Percentiles rank a stretch among this genome's conserved stretches.
phyloP scores from a whole-genome alignment of 2,113 vertebrate genomes.

The Callospermophilus lateralis region DNA sequence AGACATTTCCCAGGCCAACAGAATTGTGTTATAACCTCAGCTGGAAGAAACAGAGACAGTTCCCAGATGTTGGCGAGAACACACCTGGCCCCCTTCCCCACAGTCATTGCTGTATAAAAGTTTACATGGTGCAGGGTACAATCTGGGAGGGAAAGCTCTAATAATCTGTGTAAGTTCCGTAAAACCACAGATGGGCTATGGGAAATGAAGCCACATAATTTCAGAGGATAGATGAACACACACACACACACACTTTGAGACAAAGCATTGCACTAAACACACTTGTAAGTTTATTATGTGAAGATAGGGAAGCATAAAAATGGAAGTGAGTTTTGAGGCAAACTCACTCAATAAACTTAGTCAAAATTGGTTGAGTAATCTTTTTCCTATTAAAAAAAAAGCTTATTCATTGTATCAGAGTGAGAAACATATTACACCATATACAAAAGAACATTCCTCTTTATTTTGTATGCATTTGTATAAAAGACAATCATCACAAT shows the following conservation, averaged over 20 bases:
- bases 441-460: neutral
- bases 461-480: neutral
- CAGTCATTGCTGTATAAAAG: neutral
- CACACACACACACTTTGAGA: neutral
- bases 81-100: neutral
- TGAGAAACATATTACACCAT: conserved; percentile 24
- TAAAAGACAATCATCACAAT: conserved; percentile 6
- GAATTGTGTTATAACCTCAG: neutral
- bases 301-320: neutral
- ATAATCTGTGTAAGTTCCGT: neutral
- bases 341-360: neutral
- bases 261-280: neutral
- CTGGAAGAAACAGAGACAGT: neutral
- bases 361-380: neutral
- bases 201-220: neutral
- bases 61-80: neutral
- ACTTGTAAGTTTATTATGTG: neutral
- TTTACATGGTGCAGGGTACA: neutral
- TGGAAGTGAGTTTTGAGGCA: neutral
- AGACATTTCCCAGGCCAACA: neutral
- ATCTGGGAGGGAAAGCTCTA: neutral
- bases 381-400: neutral
- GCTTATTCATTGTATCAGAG: neutral
- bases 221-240: neutral
- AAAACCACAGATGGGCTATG: neutral